These are phyloP conservation scores for Lepidurus packardi DNA, from an alignment of 1,140 invertebrate species.

Conservation along the genomic window DNA sequence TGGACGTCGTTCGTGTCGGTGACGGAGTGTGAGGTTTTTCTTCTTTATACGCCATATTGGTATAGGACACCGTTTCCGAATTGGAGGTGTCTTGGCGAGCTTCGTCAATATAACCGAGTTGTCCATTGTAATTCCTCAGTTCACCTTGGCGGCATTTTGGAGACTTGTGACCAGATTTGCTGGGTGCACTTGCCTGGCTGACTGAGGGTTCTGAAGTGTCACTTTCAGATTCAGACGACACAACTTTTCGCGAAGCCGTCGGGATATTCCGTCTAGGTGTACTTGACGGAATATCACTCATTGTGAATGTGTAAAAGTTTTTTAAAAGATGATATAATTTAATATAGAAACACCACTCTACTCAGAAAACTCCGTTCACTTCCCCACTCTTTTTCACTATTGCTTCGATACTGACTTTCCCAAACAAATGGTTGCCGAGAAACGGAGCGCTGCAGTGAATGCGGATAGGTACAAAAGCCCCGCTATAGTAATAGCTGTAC, in stretches of 20 bases:
- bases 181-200: background rate
- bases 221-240: background rate
- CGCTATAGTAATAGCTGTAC: too few relatives aligned
- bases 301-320: background rate
- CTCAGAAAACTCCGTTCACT: too few relatives aligned
- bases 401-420: background rate
- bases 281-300: background rate
- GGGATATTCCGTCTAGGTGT: background rate
- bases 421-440: constrained; percentile 18
- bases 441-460: background rate
- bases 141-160: background rate
- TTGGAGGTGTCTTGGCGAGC: background rate
- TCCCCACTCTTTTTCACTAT: too few relatives aligned
- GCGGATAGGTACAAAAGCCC: too few relatives aligned
- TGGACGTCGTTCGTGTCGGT: background rate
- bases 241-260: background rate
- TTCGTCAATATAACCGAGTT: background rate
- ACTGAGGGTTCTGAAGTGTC: background rate
- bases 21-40: background rate
- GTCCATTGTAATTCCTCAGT: background rate
- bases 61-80: background rate
- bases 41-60: background rate
- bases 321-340: too few relatives aligned
- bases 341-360: too few relatives aligned
- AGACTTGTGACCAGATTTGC: background rate